Base-by-base conservation (phyloP, 2,113 vertebrate species). In the Tragelaphus scriptus region DNA sequence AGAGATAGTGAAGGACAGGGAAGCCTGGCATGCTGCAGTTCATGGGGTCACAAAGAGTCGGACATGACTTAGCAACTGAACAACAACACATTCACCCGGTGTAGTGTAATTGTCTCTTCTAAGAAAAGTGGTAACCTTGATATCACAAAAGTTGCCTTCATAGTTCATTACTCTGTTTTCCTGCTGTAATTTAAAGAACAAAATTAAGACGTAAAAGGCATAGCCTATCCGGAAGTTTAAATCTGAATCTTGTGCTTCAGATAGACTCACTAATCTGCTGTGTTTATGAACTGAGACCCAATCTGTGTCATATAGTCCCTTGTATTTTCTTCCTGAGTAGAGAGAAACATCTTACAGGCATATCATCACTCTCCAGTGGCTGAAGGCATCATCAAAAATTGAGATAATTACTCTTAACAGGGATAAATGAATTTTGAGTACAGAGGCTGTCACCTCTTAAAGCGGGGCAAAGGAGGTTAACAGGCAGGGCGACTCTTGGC, bases 361-460 rank as follows among this genome's bases (percentile, higher is more conserved):
- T 95, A 80, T 55, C 81, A 93, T 91, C 75, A 88, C 86, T 98
- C 86, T 91, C 97, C 7, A 6, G 47, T 91, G 96, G 91, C 80
- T 94, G 55, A 65, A 95, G 86, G 79, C 82, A 65, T 95, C 53
- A 95, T 96, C 77, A 95, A 82, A 96, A 97, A 51, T 53, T 28
- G 81, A 94, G 93, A 97, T 97, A 97, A 98, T 97, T 94, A 96
- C n/a, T 49, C 53, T 91, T 96, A 97, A 91, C 63, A 87, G 77
- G 61, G 97, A 94, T 95, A 94, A 92, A 94, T 97, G 94, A 85
- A 97, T 97, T 96, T 94, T 93, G 90, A 96, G 44, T 87, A 87
- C 32, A 49, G 36, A 53, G 87, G 75, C 61, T 97, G 68, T 91
- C 55, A 80, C 85, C 89, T 93, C 85, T 93, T 89, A 93, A 51